Percentiles rank a stretch among this genome's conserved stretches.
phyloP scores from a whole-genome alignment of 2,113 vertebrate species.

The Seriola aureovittata region DNA sequence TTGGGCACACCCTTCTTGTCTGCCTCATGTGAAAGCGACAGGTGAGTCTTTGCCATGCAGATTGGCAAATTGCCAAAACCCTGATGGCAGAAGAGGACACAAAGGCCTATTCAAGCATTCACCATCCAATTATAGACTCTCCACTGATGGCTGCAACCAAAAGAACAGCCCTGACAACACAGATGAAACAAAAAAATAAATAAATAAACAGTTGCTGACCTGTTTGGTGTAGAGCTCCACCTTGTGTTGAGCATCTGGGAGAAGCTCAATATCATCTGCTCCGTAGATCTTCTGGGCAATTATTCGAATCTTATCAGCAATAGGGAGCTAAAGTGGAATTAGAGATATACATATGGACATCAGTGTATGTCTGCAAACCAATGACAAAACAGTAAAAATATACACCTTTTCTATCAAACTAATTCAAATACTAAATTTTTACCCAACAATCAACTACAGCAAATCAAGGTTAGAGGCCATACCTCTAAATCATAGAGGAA shows the following conservation, averaged over 20 bases:
- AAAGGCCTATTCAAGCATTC: not conserved
- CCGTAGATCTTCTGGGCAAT: constrained; percentile 97
- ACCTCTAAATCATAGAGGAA: constrained; percentile 96
- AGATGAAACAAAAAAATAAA: too few species aligned
- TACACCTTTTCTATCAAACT: not conserved
- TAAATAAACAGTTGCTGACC: constrained; percentile 76
- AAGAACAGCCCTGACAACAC: not conserved
- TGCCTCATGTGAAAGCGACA: constrained; percentile 96
- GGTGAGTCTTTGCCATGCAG: constrained; percentile 99
- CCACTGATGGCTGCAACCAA: not conserved
- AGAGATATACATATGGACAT: not conserved
- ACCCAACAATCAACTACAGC: not conserved
- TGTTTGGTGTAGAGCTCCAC: constrained; percentile 94
- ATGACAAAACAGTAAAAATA: not conserved
- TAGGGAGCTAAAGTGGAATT: constrained; percentile 84
- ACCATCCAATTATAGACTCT: not conserved
- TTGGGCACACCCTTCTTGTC: constrained; percentile 95
- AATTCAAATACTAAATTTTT: not conserved
- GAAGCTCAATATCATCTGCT: constrained; percentile 93
- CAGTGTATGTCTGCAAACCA: not conserved
- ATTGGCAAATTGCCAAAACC: constrained; percentile 94
- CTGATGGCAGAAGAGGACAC: constrained; percentile 72
- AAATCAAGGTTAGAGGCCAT: not conserved
- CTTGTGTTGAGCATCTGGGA: constrained; percentile 94
- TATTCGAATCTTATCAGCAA: constrained; percentile 93